Evolutionary conservation across 2,888 invertebrate species (phyloP), one percentile per base, ranked within the genome.

Genomic region (Magallana nippona): DNA sequence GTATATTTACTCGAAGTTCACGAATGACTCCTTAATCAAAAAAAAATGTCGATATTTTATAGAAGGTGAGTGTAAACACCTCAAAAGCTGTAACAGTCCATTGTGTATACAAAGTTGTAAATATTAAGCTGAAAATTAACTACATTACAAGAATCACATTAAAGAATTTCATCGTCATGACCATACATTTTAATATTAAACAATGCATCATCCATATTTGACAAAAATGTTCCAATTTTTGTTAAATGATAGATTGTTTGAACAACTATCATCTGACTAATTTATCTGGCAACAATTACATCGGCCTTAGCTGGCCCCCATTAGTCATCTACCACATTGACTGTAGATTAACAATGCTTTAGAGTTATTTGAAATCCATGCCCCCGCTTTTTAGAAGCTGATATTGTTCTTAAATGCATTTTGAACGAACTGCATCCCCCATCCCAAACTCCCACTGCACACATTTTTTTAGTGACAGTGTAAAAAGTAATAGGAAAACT

Each of bases 181-280:
- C 27, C 32, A 15, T 71, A 71, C 15, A 17, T 71, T 27, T 71
- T 13, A 71, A 27, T 13, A 15, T 44, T 44, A 2, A 27, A 22
- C 27, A 32, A 32, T 71, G 13, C 71, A 71, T 71, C 71, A 71
- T 27, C 15, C 32, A 10, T 71, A 27, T 71, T 63, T 27, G 13
- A 13, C 13, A 22, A 71, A 27, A 27, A 22, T 71, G 27, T 71
- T 15, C 63, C 13, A 27, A 71, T 27, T 27, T 15, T 71, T 27
- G 71, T 44, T 44, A 44, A 44, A 71, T 27, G 71, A 71, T 32
- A 22, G 71, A 11, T 71, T 71, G 71, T 71, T 71, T 32, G 32
- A 32, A 71, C 13, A 22, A 22, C 15, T 27, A 5, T 22, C 10
- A 15, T 27, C 32, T 71, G 71, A 27, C 71, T 27, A 71, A 71